Base-by-base conservation (phyloP, 2,113 vertebrate species). In the Promerops cafer region DNA sequence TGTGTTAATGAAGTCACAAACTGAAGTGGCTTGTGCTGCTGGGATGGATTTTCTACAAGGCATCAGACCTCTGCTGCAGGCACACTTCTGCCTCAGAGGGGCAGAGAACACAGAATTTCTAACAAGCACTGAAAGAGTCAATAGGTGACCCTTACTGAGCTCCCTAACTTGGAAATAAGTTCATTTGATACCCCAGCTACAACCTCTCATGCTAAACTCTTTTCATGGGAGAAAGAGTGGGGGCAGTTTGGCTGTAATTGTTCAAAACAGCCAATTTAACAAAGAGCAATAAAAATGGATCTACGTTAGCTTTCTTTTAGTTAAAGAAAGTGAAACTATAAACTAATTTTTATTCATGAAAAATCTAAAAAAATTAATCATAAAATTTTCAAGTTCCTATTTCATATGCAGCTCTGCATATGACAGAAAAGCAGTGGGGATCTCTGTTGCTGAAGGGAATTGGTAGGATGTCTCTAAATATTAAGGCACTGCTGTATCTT, bases 1-100 rank as follows among this genome's bases (percentile, higher is more conserved):
- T 1, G 31, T 44, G 9, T 27, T 61, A 52, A 37, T 16, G 44
- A 79, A 85, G 61, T 22, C 4, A 1, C 27, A 63, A 35, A 59
- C 16, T 79, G 61, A 47, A 35, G 53, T 5, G n/a, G 7, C 22
- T 89, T 78, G 65, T 63, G 78, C 45, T n/a, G n/a, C 35, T 9
- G 35, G 57, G 40, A 33, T 64, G 57, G 82, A 42, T 72, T 75
- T 92, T 68, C 80, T 42, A 22, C 37, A 22, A 64, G 18, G 33
- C n/a, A 33, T 14, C 31, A 49, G 54, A 64, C 7, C 0, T 1
- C 40, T 76, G 44, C 33, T 1, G 1, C 35, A 64, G 44, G 47
- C 30, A 75, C 16, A 10, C 10, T 50, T 49, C 28, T 68, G 78
- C 22, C 64, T 4, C 3, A 76, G 71, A 86, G 66, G 6, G 61